Percentiles rank a stretch among this genome's conserved stretches.
phyloP scores from a whole-genome alignment of 2,888 invertebrate species.

The Abrostola triplasia region DNA sequence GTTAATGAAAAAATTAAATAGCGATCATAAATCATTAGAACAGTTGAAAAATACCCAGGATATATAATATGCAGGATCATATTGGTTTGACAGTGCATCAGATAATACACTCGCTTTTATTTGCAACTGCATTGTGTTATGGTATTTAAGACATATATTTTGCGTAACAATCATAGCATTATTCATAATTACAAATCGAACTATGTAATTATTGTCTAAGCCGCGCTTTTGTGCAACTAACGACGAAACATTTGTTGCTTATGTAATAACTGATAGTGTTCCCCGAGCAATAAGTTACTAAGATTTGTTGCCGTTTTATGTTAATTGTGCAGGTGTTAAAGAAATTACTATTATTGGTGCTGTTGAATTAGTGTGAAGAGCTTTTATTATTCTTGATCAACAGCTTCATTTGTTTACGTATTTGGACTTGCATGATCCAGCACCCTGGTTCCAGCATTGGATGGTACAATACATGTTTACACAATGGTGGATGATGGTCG shows the following conservation, averaged over 20 bases:
- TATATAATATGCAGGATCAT: no score
- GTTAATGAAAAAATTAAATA: no score
- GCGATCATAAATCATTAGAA: no score
- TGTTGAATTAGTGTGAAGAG: constrained; percentile 15
- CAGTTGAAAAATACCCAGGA: no score
- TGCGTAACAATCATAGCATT: constrained; percentile 35
- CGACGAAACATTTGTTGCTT: constrained; percentile 29
- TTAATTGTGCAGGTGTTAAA: constrained; percentile 40
- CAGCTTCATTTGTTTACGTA: no score
- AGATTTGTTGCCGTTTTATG: constrained; percentile 36
- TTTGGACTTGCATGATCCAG: no score
- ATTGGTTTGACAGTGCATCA: background rate
- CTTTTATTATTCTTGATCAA: constrained; percentile 19
- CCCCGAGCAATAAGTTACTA: constrained; percentile 7
- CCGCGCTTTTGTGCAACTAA: constrained; percentile 22
- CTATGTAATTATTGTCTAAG: constrained; percentile 38
- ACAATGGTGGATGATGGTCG: no score
- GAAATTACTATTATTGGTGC: constrained; percentile 39
- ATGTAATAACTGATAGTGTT: constrained; percentile 29
- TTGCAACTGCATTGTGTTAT: background rate
- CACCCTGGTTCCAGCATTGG: no score
- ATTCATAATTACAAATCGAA: constrained; percentile 42
- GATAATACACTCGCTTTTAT: background rate
- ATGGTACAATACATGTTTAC: no score
- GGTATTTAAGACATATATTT: constrained; percentile 6